These are phyloP conservation scores for Gobio occitaniae DNA, from an alignment of 2,797 vertebrate species.

Conservation along the genomic window DNA sequence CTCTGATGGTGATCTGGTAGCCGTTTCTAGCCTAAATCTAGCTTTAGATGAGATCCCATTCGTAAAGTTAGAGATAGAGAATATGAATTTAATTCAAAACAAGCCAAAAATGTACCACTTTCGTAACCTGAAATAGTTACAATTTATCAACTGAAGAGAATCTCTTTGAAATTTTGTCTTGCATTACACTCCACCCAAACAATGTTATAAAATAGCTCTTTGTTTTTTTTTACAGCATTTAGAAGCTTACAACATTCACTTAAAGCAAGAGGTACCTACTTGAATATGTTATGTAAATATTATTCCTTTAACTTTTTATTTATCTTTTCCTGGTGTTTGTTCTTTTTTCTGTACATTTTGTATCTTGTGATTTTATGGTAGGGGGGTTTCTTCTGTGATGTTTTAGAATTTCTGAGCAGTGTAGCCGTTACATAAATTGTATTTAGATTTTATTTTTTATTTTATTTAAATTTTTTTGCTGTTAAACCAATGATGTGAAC, in stretches of 20 bases:
- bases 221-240: constrained; percentile 11
- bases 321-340: constrained; percentile 3
- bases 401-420: not conserved
- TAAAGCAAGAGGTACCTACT: too few relatives aligned
- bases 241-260: not conserved
- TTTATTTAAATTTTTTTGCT: not conserved
- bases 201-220: not conserved
- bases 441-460: not conserved
- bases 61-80: not conserved
- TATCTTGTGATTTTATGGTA: constrained; percentile 15
- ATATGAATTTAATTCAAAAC: not conserved
- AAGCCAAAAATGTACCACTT: not conserved
- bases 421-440: not conserved
- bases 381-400: not conserved
- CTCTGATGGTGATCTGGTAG: not conserved
- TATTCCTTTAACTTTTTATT: constrained; percentile 10
- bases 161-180: not conserved
- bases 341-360: not conserved
- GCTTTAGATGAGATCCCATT: not conserved
- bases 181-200: not conserved
- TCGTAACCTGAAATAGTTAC: not conserved
- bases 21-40: not conserved
- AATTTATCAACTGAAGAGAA: not conserved
- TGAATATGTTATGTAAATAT: constrained; percentile 21
- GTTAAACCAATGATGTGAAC: not conserved